Evolutionary conservation across 2,797 vertebrate species (phyloP).

Genomic region (Megaceryle alcyon): DNA sequence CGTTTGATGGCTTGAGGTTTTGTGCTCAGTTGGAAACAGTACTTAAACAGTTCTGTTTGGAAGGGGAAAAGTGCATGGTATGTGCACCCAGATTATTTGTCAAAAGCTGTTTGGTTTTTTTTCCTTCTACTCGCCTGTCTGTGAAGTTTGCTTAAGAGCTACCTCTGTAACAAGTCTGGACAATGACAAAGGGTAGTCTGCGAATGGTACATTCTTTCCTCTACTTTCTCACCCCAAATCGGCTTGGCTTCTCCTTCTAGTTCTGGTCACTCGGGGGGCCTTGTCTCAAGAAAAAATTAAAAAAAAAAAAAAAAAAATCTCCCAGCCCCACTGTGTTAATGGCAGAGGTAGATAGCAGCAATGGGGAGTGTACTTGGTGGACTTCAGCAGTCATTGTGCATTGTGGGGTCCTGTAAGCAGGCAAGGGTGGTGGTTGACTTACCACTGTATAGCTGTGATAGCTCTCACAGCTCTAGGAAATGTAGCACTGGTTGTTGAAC

Average conservation of each 20-base stretch:
- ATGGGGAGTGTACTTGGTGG: not conserved
- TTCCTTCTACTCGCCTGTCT: not conserved
- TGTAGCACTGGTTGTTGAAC: not conserved
- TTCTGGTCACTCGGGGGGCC: not conserved
- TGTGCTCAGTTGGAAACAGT: not conserved
- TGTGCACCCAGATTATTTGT: constrained; percentile 6
- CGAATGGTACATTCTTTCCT: not conserved
- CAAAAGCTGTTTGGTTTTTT: not conserved
- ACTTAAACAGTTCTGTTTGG: not conserved
- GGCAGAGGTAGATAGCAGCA: not conserved
- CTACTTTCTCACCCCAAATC: not conserved
- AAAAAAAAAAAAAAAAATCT: too few relatives aligned
- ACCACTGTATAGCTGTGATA: not conserved
- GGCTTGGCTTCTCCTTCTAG: not conserved
- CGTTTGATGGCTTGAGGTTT: not conserved
- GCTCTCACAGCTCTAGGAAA: not conserved
- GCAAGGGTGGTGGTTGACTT: not conserved
- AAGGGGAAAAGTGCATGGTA: not conserved
- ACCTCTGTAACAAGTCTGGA: not conserved
- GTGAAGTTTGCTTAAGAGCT: not conserved
- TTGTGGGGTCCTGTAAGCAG: not conserved
- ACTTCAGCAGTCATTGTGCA: not conserved
- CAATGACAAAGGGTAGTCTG: not conserved
- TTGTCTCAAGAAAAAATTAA: not conserved
- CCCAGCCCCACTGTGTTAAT: not conserved